Conservation (phyloP, 2,888 invertebrate genomes). For the Camponotus fellah region DNA sequence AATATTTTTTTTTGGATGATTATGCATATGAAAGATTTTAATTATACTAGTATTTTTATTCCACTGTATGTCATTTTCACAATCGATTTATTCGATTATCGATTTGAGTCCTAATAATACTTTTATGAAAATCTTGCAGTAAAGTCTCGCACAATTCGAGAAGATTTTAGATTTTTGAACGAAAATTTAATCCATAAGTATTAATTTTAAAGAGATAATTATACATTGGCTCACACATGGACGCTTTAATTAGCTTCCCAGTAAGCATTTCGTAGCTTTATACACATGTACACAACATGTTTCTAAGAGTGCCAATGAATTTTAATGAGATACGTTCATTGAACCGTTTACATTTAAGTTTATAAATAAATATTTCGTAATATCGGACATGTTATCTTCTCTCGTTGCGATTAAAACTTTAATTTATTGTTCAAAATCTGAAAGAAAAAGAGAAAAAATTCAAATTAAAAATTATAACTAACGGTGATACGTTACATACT, state of each 20-base stretch:
- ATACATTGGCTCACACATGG: background rate
- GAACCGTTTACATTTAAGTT: constrained; percentile 12
- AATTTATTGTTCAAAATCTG: background rate
- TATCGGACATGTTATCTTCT: constrained; percentile 7
- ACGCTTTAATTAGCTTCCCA: background rate
- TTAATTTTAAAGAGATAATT: background rate
- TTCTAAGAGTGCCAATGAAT: constrained; percentile 28
- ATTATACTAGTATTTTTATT: background rate
- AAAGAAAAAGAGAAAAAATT: background rate
- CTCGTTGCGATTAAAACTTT: constrained; percentile 9
- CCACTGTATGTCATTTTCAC: background rate
- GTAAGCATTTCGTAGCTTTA: background rate
- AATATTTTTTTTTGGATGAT: background rate
- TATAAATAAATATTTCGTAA: constrained; percentile 33
- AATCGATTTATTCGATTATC: background rate
- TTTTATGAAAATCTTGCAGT: background rate
- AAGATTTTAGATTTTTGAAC: background rate
- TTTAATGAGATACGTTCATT: constrained; percentile 12
- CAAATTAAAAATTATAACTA: background rate
- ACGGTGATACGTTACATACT: background rate
- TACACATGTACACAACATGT: background rate
- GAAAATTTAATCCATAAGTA: background rate
- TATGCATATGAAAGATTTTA: background rate
- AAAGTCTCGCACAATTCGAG: background rate
- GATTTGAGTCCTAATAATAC: background rate